Evolutionary conservation across 2,888 invertebrate genomes (phyloP).

Genomic region (Drosophila greeni): DNA sequence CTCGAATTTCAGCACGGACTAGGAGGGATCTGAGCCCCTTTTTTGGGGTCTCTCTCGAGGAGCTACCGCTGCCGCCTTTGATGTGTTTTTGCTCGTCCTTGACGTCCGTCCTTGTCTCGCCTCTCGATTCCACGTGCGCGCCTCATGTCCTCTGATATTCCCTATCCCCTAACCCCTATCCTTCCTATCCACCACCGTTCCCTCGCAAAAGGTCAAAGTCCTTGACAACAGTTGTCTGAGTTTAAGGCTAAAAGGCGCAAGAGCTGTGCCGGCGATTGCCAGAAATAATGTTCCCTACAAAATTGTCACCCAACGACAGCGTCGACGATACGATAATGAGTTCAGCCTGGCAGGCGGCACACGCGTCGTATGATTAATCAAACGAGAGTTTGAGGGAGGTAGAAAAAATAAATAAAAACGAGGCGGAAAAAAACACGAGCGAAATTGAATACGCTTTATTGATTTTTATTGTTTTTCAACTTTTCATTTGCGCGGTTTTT

Average conservation of each 20-base stretch:
- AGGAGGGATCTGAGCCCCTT: conserved; percentile 2
- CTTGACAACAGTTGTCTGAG: conserved; percentile 41
- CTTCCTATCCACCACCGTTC: no score
- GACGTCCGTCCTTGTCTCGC: conserved; percentile 9
- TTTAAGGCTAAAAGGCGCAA: conserved; percentile 8
- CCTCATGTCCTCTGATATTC: conserved; percentile 19
- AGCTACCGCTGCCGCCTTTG: conserved; percentile 19
- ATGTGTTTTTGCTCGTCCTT: conserved; percentile 33
- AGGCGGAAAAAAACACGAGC: neutral
- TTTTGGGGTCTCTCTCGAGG: conserved; percentile 21
- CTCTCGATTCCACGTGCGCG: conserved; percentile 32
- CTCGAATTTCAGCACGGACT: conserved; percentile 27
- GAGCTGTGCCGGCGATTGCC: conserved; percentile 14
- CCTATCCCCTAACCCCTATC: no score
- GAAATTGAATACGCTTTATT: conserved; percentile 42
- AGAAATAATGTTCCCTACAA: conserved; percentile 8
- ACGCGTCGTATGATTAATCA: conserved; percentile 58
- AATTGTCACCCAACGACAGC: conserved; percentile 20
- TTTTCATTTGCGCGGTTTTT: conserved; percentile 26
- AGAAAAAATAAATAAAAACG: neutral
- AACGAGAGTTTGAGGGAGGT: conserved; percentile 18
- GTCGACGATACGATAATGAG: conserved; percentile 17
- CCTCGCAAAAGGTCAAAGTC: conserved; percentile 34
- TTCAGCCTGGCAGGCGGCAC: conserved; percentile 16
- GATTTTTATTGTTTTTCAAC: conserved; percentile 33